Percentiles rank a stretch among this genome's conserved stretches.
Evolutionary conservation across 2,888 invertebrate genomes (phyloP).

Genomic region (Sabatieria punctata): DNA sequence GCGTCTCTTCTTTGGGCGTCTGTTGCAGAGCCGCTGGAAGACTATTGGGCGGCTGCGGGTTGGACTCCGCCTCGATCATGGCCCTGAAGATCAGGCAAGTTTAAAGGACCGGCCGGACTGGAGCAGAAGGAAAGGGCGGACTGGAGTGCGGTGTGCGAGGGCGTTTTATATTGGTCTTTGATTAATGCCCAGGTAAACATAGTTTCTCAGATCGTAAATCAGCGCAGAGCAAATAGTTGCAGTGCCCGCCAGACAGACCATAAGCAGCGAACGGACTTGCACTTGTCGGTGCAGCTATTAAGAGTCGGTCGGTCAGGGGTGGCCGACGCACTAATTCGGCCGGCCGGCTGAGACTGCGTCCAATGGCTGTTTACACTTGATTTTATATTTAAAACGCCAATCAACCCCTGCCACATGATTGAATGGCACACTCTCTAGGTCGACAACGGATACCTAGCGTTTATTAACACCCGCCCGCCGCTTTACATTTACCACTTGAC

Average conservation of each 20-base stretch:
- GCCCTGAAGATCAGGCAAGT: not conserved
- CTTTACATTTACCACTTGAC: too few relatives aligned
- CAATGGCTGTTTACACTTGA: not conserved
- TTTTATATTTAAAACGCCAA: not conserved
- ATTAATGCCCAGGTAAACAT: conserved; percentile 1
- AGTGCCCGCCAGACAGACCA: too few relatives aligned
- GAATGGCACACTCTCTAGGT: too few relatives aligned
- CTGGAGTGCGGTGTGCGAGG: not conserved
- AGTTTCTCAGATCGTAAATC: not conserved
- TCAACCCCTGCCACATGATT: not conserved
- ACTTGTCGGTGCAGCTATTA: not conserved
- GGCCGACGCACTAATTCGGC: not conserved
- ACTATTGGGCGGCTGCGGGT: too few relatives aligned
- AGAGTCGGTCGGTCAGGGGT: not conserved
- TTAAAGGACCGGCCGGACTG: not conserved
- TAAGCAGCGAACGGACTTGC: not conserved
- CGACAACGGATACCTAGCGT: too few relatives aligned
- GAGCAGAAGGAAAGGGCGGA: not conserved
- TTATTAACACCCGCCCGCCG: too few relatives aligned
- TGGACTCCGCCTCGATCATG: too few relatives aligned
- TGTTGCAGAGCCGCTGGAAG: too few relatives aligned
- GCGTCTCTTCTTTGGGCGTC: too few relatives aligned
- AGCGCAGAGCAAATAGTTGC: not conserved
- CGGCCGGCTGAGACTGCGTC: not conserved
- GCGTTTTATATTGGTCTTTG: not conserved